Conservation (phyloP, 2,888 invertebrate species). For the Bruchidius siliquastri region DNA sequence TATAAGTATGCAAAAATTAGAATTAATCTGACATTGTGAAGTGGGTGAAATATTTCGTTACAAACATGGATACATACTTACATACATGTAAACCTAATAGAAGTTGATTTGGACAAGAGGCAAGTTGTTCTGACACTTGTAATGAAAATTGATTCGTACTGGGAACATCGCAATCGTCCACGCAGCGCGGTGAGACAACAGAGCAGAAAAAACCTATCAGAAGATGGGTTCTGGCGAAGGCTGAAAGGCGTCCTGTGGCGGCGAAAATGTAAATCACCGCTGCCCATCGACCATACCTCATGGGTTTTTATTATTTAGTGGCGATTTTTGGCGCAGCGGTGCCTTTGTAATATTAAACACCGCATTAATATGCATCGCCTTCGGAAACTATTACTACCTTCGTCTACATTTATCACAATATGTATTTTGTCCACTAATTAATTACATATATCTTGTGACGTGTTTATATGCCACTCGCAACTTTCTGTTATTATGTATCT, state of each 20-base stretch:
- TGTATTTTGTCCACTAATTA: conserved; percentile 29
- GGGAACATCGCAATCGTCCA: too few species aligned
- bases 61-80: too few species aligned
- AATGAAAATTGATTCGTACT: conserved; percentile 12
- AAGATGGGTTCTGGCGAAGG: conserved; percentile 18
- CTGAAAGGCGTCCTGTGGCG: conserved; percentile 37
- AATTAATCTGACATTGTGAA: too few species aligned
- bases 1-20: too few species aligned
- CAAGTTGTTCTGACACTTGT: conserved; percentile 10
- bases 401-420: conserved; percentile 35
- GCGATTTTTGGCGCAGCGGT: conserved; percentile 33
- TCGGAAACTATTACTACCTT: conserved; percentile 31
- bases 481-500: background rate
- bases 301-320: conserved; percentile 32
- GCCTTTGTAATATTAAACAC: conserved; percentile 33
- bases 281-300: conserved; percentile 34
- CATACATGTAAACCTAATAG: too few species aligned
- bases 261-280: conserved; percentile 38
- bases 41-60: too few species aligned
- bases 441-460: conserved; percentile 28
- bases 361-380: conserved; percentile 36
- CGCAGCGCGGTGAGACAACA: background rate
- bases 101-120: conserved; percentile 12
- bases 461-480: conserved; percentile 17
- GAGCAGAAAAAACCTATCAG: background rate